Conservation (phyloP, 2,888 invertebrate genomes). For the Sceliomorpha sp. region DNA sequence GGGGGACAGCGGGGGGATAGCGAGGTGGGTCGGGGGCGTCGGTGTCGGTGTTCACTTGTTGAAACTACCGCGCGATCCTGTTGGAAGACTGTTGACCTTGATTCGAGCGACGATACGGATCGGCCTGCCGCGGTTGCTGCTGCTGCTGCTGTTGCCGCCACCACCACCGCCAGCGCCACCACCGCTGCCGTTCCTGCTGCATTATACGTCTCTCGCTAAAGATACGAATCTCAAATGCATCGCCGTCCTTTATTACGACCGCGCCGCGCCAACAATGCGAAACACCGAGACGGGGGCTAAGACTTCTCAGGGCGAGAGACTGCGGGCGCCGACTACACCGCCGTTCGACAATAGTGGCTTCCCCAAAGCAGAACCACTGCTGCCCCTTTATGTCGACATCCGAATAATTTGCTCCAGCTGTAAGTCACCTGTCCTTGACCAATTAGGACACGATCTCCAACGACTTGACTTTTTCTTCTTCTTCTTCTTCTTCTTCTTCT, state of each 20-base stretch:
- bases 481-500: too few species aligned
- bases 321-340: conserved; percentile 21
- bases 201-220: conserved; percentile 51
- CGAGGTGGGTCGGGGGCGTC: too few species aligned
- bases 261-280: conserved; percentile 34
- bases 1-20: too few species aligned
- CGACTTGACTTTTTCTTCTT: conserved; percentile 4
- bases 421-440: conserved; percentile 47
- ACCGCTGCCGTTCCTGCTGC: conserved; percentile 22
- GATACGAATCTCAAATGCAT: conserved; percentile 51
- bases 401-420: conserved; percentile 53
- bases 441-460: conserved; percentile 38
- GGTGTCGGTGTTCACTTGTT: conserved; percentile 53
- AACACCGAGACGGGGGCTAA: too few species aligned
- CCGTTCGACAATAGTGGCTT: conserved; percentile 12
- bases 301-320: too few species aligned
- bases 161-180: too few species aligned
- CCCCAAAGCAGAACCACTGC: conserved; percentile 1
- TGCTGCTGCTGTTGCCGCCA: too few species aligned
- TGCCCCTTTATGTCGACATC: conserved; percentile 31
- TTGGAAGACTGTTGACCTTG: conserved; percentile 55
- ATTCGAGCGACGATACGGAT: conserved; percentile 53
- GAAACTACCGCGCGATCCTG: conserved; percentile 53
- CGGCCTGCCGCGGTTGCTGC: conserved; percentile 19
- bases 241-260: conserved; percentile 38